Conservation (phyloP, 2,113 vertebrate genomes). For the Cnemophilus loriae region DNA sequence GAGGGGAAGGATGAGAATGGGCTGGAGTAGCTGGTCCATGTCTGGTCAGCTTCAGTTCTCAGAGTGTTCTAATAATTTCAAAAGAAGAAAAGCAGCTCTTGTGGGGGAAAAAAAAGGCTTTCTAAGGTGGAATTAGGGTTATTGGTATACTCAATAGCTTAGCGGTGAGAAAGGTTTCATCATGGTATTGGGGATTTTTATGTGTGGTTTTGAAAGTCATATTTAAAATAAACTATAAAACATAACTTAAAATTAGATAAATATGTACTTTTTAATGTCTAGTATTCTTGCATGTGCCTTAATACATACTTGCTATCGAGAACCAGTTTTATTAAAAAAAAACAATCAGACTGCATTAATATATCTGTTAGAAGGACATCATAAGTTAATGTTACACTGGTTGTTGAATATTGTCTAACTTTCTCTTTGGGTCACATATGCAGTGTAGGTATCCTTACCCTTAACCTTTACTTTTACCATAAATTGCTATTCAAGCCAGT, state of each 20-base stretch:
- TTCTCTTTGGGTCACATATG: not conserved
- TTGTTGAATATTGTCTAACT: not conserved
- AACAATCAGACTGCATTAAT: not conserved
- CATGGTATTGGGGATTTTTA: not conserved
- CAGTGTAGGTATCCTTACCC: not conserved
- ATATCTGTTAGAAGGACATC: not conserved
- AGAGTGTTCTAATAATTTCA: not conserved
- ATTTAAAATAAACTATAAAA: not conserved
- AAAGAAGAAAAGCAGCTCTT: not conserved
- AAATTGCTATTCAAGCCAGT: not conserved
- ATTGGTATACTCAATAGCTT: not conserved
- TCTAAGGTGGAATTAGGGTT: not conserved
- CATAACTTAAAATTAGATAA: not conserved
- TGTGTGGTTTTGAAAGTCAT: not conserved
- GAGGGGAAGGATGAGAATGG: not conserved
- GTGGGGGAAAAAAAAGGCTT: fast-evolving
- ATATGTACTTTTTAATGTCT: not conserved
- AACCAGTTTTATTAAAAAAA: not conserved
- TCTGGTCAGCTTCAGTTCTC: not conserved
- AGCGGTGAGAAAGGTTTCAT: not conserved
- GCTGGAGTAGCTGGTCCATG: not conserved
- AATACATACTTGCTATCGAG: not conserved
- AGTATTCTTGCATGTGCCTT: not conserved
- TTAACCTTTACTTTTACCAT: not conserved
- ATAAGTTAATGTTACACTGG: not conserved